Evolutionary conservation across 2,113 vertebrate genomes (phyloP), one percentile per base, ranked within the genome.

Genomic region (Sitta europaea): DNA sequence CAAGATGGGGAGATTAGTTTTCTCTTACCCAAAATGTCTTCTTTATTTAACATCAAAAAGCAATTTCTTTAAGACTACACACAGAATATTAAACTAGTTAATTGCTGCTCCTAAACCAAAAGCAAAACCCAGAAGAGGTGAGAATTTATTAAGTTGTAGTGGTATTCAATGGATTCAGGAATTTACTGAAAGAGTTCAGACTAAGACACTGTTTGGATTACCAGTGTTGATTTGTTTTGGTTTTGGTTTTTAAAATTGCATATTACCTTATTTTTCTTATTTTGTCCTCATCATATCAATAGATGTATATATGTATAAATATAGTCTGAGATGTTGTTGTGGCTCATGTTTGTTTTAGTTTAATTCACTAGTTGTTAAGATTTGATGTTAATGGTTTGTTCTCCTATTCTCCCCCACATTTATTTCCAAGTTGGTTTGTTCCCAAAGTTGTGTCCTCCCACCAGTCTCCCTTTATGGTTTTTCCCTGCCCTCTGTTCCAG

Each of bases 141-240:
- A 42, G 10, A 75, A 5, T 5, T 81, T 24, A 16, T 18, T 42
- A 55, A 74, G 10, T 1, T 58, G 31, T 5, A 38, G 24, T 36
- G 23, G 14, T 83, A 16, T 72, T 76, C 57, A 76, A 59, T n/a
- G 29, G 11, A 48, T 40, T 9, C 8, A 28, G 16, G 20, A 82
- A 48, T 2, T 78, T 66, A 48, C 4, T 36, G 28, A 40, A 61
- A 48, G 14, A 24, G 8, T 47, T 81, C 61, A 70, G 45, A 29
- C 9, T 42, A 43, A 63, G 12, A 84, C 80, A 42, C 1, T 45
- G 4, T 47, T 88, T 73, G 23, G 13, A 65, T 84, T 68, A n/a
- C 2, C 20, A n/a, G 5, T 50, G 3, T 8, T 38, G 10, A 4
- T 53, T 47, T 7, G 6, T 24, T 63, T 29, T 4, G 9, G 7